Percentiles rank a stretch among this genome's conserved stretches.
These are phyloP conservation scores for Varanus salvator DNA, from an alignment of 2,113 vertebrate species.

Conservation along the genomic window DNA sequence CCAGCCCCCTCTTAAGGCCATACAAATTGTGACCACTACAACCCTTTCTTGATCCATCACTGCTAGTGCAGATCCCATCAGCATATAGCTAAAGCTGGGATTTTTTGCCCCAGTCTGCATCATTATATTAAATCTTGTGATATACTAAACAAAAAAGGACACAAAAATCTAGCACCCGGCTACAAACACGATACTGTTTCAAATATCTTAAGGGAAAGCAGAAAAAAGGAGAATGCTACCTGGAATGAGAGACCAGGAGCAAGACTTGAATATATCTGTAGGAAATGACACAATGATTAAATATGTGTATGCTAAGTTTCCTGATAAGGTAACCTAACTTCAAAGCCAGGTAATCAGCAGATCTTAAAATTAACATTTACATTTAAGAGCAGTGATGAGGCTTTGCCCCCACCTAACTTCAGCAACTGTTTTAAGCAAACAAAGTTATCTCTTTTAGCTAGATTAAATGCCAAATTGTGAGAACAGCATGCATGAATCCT, in stretches of 20 bases:
- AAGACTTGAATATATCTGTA: conserved; percentile 52
- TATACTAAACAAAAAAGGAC: too few relatives aligned
- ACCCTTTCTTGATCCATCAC: too few relatives aligned
- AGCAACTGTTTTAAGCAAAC: conserved; percentile 75
- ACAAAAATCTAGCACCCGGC: too few relatives aligned
- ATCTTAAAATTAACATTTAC: conserved; percentile 66
- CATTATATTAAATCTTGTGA: too few relatives aligned
- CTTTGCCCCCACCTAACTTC: conserved; percentile 59
- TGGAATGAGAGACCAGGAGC: background rate
- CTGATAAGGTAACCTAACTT: conserved; percentile 68
- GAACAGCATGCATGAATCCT: conserved; percentile 63
- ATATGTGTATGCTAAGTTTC: conserved; percentile 58
- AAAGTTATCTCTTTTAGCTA: conserved; percentile 70
- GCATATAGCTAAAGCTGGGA: too few relatives aligned
- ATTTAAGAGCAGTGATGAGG: conserved; percentile 57
- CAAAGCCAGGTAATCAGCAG: conserved; percentile 43
- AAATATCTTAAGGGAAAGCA: background rate
- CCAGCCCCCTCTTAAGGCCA: too few relatives aligned
- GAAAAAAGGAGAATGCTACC: background rate
- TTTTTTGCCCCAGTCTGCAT: too few relatives aligned
- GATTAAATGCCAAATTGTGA: conserved; percentile 76
- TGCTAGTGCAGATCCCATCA: too few relatives aligned
- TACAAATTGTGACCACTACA: too few relatives aligned
- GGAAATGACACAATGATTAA: conserved; percentile 37
- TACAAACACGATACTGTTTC: background rate